Evolutionary conservation across 1,140 invertebrate species (phyloP), one percentile per base, ranked within the genome.

Genomic region (Gyrodactylus salaris): DNA sequence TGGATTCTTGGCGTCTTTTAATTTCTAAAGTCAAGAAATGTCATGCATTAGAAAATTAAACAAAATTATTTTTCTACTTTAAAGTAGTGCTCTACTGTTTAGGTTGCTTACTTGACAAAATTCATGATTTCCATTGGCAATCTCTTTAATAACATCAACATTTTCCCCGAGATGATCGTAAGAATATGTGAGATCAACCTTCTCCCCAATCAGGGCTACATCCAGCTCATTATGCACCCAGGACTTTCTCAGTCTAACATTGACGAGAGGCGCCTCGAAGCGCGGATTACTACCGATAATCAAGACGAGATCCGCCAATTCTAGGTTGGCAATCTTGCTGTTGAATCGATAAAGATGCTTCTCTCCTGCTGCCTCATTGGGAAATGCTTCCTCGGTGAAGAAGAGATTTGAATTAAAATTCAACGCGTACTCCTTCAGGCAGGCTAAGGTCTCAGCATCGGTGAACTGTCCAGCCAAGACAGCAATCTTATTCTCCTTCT

Each of bases 271-370:
- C n/a, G 95, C 93, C 83, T 99, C 94, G 79, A 89, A 93, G 74
- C 95, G 85, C 0, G 92, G 89, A 84, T 99, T 99, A 1, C 91
- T 93, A 75, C 94, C 95, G 77, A 99, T 86, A 0, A 99, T 81
- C 1, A 99, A 80, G 25, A 97, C 84, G 25, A 89, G 84, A 83
- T 99, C 95, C 20, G 91, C 87, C 76, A 95, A 87, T 82, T 98
- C 93, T 24, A 94, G 82, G 27, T 86, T 87, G 27, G 85, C 84
- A 76, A 97, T 95, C 77, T 84, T 86, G 26, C 87, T 87, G 79
- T 97, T 97, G 16, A 95, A 80, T 27, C 96, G 79, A 79, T 97
- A 97, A 76, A 54, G n/a, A 72, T 89, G 72, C 88, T 85, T 68
- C 88, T 89, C 75, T 86, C 84, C 76, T 85, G 84, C 1, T 24